phyloP scores from a whole-genome alignment of 2,113 vertebrate species.

The Eidolon helvum region DNA sequence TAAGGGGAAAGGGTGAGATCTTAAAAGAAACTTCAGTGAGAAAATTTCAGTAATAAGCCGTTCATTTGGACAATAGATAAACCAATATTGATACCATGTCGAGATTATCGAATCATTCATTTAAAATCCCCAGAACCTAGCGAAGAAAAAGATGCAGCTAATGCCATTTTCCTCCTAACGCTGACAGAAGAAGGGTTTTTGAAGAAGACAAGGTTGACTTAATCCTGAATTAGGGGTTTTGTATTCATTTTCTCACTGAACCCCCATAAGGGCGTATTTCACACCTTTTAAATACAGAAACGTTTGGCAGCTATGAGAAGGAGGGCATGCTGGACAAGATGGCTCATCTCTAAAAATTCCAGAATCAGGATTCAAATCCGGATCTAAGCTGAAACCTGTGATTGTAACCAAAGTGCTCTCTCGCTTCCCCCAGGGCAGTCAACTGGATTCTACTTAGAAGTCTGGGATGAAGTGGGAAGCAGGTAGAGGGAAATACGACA shows the following conservation, averaged over 20 bases:
- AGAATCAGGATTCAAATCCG: not conserved
- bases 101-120: not conserved
- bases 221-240: not conserved
- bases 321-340: not conserved
- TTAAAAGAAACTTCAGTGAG: not conserved
- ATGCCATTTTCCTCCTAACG: not conserved
- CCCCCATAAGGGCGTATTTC: not conserved
- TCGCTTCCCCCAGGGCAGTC: not conserved
- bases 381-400: not conserved
- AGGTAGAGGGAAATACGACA: rapidly evolving
- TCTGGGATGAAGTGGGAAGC: too few relatives aligned
- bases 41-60: not conserved
- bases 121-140: not conserved
- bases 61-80: not conserved
- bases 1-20: not conserved
- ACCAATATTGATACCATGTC: not conserved
- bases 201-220: not conserved
- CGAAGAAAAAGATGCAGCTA: not conserved
- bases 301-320: not conserved
- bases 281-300: not conserved
- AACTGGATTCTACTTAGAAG: not conserved
- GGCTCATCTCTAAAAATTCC: not conserved
- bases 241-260: not conserved
- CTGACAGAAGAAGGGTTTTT: not conserved
- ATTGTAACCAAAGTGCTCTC: not conserved